phyloP scores from a whole-genome alignment of 2,797 vertebrate species.

The Atherinosoma microstoma region DNA sequence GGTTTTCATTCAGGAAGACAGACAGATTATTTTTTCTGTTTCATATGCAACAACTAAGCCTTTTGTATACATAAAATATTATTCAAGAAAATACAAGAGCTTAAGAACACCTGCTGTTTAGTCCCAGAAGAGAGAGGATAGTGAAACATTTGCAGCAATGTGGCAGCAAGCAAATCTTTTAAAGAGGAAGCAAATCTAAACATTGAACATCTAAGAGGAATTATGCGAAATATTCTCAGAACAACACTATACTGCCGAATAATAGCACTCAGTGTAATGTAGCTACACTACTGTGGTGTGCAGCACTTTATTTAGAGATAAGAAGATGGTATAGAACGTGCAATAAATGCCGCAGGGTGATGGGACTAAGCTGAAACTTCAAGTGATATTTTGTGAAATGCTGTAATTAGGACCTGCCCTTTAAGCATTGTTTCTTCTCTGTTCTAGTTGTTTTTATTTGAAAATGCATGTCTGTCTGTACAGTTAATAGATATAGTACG shows the following conservation, averaged over 20 bases:
- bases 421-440: too few relatives aligned
- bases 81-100: not conserved
- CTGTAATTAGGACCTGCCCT: conserved; percentile 8
- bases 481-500: not conserved
- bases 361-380: conserved; percentile 38
- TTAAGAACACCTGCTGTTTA: conserved; percentile 22
- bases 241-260: not conserved
- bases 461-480: not conserved
- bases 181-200: conserved; percentile 43
- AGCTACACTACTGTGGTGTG: not conserved
- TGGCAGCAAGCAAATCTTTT: conserved; percentile 42
- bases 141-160: conserved; percentile 44
- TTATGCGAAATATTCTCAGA: conserved; percentile 25
- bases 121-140: conserved; percentile 36
- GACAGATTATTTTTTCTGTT: not conserved
- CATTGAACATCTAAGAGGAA: conserved; percentile 7
- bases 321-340: conserved; percentile 24
- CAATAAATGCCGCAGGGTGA: conserved; percentile 15
- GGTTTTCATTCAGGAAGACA: not conserved
- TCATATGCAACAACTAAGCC: not conserved
- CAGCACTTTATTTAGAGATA: conserved; percentile 47
- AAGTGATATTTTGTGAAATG: conserved; percentile 57
- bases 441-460: too few relatives aligned
- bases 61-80: conserved; percentile 12
- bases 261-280: not conserved